These are phyloP conservation scores for Orycteropus afer DNA, from an alignment of 2,113 vertebrate genomes.

Conservation along the genomic window DNA sequence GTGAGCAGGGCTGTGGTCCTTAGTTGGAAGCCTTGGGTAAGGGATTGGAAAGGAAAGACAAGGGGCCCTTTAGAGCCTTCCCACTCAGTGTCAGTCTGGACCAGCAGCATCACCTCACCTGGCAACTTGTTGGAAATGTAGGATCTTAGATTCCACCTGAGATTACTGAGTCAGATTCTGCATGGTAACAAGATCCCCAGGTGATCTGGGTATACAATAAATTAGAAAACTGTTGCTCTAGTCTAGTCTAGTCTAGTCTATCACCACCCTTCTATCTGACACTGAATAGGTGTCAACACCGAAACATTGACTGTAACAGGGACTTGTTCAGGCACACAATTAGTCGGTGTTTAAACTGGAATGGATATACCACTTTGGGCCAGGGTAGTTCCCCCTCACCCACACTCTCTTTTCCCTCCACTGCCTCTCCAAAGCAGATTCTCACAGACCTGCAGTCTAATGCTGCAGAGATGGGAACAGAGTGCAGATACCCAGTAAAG, in stretches of 20 bases:
- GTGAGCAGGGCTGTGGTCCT: neutral
- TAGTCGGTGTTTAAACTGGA: neutral
- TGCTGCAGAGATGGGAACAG: neutral
- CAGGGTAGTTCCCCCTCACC: neutral
- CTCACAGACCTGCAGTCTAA: neutral
- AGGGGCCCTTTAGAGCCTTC: neutral
- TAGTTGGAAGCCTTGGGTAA: neutral
- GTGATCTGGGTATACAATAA: neutral
- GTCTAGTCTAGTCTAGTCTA: neutral
- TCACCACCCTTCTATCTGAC: neutral
- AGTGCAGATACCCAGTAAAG: accelerated
- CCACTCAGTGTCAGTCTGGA: neutral
- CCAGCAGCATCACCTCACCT: neutral
- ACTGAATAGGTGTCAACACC: accelerated
- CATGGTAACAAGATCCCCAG: neutral
- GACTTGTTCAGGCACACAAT: neutral
- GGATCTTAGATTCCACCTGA: neutral
- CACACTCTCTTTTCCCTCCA: neutral
- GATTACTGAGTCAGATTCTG: neutral
- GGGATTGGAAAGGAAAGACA: neutral
- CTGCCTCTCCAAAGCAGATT: neutral
- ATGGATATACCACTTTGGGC: neutral
- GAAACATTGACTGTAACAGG: neutral
- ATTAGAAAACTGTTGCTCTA: neutral
- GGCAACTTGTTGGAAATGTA: neutral